Evolutionary conservation across 2,888 invertebrate genomes (phyloP).

Genomic region (Amiota mariae): DNA sequence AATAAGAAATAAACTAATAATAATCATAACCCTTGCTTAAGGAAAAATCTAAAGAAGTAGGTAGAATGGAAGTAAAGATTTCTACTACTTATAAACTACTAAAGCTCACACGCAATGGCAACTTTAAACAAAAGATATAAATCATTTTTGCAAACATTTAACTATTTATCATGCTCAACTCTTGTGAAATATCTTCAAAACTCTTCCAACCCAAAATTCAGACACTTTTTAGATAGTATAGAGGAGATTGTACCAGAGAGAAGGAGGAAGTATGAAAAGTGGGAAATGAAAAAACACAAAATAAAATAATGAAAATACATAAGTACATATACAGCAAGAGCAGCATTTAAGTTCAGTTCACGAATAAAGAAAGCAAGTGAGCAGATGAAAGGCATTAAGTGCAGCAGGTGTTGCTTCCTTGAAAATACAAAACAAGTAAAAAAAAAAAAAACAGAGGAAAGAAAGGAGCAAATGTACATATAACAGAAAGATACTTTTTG

Average conservation of each 20-base stretch:
- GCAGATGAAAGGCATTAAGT: conserved; percentile 10
- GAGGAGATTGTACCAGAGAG: neutral
- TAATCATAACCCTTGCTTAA: too few species aligned
- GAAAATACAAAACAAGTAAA: neutral
- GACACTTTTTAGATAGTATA: neutral
- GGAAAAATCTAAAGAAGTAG: neutral
- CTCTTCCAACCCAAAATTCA: neutral
- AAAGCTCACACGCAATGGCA: neutral
- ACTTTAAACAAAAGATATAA: conserved; percentile 20
- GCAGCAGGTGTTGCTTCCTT: conserved; percentile 19
- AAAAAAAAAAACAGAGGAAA: neutral
- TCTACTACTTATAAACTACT: neutral
- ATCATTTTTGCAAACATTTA: conserved; percentile 17
- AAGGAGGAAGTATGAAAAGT: neutral
- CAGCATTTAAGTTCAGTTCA: neutral
- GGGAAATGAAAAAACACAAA: conserved; percentile 4
- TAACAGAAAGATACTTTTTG: neutral
- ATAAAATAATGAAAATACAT: neutral
- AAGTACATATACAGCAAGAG: neutral
- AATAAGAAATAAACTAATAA: too few species aligned
- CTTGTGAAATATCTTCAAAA: conserved; percentile 7
- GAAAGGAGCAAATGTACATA: neutral
- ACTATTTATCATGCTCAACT: conserved; percentile 22
- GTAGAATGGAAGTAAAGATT: neutral
- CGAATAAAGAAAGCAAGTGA: neutral